These are phyloP conservation scores for Megalops cyprinoides DNA, from an alignment of 2,797 vertebrate species.

Conservation along the genomic window DNA sequence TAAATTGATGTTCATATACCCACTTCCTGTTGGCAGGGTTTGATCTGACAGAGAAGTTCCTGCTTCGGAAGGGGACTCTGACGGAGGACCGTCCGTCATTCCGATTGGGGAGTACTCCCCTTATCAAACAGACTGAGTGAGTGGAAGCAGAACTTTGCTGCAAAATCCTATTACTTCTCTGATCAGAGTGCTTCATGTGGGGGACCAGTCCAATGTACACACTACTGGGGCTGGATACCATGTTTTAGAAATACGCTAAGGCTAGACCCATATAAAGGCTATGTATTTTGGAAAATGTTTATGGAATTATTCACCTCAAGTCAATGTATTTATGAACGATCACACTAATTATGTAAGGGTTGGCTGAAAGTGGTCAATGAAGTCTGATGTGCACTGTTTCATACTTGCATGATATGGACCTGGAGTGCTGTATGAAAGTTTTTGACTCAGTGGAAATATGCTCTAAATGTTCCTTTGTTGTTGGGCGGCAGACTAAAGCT, in stretches of 20 bases:
- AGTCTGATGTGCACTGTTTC: neutral
- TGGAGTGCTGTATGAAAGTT: neutral
- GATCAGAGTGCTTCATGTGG: conserved; percentile 5
- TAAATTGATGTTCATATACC: neutral
- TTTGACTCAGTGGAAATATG: neutral
- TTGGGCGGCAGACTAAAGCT: neutral
- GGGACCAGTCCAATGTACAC: conserved; percentile 20
- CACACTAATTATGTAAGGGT: neutral
- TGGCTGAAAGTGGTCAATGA: neutral
- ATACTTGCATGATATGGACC: neutral
- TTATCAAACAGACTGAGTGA: conserved; percentile 90
- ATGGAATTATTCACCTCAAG: neutral
- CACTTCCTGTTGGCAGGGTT: conserved; percentile 76
- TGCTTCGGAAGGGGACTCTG: conserved; percentile 80
- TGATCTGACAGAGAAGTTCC: conserved; percentile 90
- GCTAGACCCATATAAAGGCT: no score
- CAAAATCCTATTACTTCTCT: neutral
- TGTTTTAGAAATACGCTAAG: no score
- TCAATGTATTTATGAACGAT: neutral
- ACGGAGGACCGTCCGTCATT: conserved; percentile 82
- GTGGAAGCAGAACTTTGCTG: conserved; percentile 50
- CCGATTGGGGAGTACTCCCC: conserved; percentile 85
- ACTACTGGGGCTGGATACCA: neutral
- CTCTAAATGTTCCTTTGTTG: neutral
- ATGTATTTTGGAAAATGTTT: no score